Conservation (phyloP, 2,113 vertebrate genomes). For the Pygoscelis adeliae region DNA sequence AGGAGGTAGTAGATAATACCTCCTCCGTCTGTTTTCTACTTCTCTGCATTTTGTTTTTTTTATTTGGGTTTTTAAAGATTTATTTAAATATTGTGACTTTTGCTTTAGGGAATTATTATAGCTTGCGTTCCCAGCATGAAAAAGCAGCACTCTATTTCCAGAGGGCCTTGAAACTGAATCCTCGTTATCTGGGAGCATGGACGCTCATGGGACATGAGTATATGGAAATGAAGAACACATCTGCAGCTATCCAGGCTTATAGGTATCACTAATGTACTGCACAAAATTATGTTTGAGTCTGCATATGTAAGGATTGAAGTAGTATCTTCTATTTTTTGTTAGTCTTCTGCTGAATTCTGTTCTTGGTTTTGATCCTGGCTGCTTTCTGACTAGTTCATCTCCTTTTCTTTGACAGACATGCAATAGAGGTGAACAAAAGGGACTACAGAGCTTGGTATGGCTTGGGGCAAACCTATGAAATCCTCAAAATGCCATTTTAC, state of each 20-base stretch:
- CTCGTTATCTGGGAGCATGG: slow-evolving; percentile 96
- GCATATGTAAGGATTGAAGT: neutral
- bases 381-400: neutral
- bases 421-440: slow-evolving; percentile 97
- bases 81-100: slow-evolving; percentile 20
- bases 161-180: slow-evolving; percentile 95
- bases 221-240: slow-evolving; percentile 99
- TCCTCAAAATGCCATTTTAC: slow-evolving; percentile 99
- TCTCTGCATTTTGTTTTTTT: neutral
- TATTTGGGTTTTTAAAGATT: neutral
- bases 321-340: neutral
- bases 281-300: neutral
- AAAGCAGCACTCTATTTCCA: slow-evolving; percentile 99
- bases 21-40: neutral
- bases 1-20: neutral
- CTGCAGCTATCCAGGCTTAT: slow-evolving; percentile 97
- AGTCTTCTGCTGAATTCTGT: neutral
- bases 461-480: slow-evolving; percentile 97
- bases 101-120: slow-evolving; percentile 92
- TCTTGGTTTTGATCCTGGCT: neutral
- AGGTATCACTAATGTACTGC: slow-evolving; percentile 64
- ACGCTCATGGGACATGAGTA: slow-evolving; percentile 99
- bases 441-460: slow-evolving; percentile 99
- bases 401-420: slow-evolving; percentile 82
- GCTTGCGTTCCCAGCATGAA: slow-evolving; percentile 96